Evolutionary conservation across 2,797 vertebrate species (phyloP), one percentile per base, ranked within the genome.

Genomic region (Furcifer pardalis): DNA sequence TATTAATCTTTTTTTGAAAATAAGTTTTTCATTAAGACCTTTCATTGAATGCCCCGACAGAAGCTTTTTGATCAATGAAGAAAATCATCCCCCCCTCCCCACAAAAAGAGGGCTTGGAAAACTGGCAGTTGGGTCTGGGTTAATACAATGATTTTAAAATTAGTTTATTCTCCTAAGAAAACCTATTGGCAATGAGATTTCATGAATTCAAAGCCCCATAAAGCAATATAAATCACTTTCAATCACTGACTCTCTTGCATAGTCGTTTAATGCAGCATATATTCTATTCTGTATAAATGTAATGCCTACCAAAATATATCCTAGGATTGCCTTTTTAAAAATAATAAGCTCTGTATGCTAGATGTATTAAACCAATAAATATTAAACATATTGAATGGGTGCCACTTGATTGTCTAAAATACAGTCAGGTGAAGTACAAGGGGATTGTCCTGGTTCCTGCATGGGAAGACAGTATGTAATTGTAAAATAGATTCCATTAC

Each of bases 1-100:
- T 97, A 97, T 96, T 97, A 96, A 97, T 97, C 95, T 96, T 90
- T 95, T 96, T 96, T 89, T 95, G 42, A 94, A 96, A 96, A 95
- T 95, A 95, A 95, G 89, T 95, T 95, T 96, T 95, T 95, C 91
- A 91, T 96, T 95, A 93, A 93, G 95, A 87, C 91, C 96, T 95
- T 93, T 92, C 89, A 96, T 96, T 95, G 94, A 91, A 73, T n/a
- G 91, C 77, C 81, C 84, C 91, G 60, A 86, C 82, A 91, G 80
- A 84, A 88, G 79, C 66, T 93, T 96, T 89, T 86, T 94, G 91
- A 97, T 97, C 95, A 90, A 91, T 95, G 94, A 94, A 94, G 80
- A 82, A 93, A 91, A 85, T 92, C 12, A 84, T 90, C 93, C 82
- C 85, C 13, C 12, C 49, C 35, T 19, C 32, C 9, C n/a, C 12